Evolutionary conservation across 2,797 vertebrate genomes (phyloP), one percentile per base, ranked within the genome.

Genomic region (Taeniopygia guttata): DNA sequence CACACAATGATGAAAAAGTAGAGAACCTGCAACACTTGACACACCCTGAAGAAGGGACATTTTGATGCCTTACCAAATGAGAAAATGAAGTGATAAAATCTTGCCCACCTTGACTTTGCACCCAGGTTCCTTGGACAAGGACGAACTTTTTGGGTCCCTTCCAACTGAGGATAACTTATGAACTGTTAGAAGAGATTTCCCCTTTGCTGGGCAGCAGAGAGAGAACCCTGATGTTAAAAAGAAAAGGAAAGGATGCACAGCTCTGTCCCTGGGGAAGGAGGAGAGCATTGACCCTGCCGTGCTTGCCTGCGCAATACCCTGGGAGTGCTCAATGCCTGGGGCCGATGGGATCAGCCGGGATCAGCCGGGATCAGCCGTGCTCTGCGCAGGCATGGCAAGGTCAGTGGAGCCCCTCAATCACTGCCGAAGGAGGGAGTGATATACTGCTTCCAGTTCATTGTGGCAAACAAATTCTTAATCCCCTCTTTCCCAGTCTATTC

Each of bases 391-490:
- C 49, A 74, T 16, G 38, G 81, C 78, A 77, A 46, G 93, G 95
- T 89, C 89, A 92, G 54, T 27, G 16, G 10, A 58, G 23, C 34
- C 42, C 38, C 17, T 89, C 48, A 67, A 84, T 85, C 87, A 30
- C 45, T 58, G 13, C 64, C 43, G 30, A 9, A n/a, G 36, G 32
- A 78, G 67, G 27, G 64, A 89, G 40, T 86, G 84, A 94, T 88
- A 45, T 58, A 94, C 70, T 86, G 34, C 75, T 93, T 89, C 91
- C 85, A 89, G 68, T 54, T 54, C 58, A 21, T 25, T 17, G 48
- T 27, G 62, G 58, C 43, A 82, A 92, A 63, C 20, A 75, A 73
- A 63, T 34, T 38, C 51, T 49, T 66, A 75, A 69, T 76, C 40
- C 64, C 62, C 34, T 68, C 30, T 84, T 75, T 76, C 42, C 51